These are phyloP conservation scores for Heptranchias perlo DNA, from an alignment of 2,113 vertebrate genomes.

Conservation along the genomic window DNA sequence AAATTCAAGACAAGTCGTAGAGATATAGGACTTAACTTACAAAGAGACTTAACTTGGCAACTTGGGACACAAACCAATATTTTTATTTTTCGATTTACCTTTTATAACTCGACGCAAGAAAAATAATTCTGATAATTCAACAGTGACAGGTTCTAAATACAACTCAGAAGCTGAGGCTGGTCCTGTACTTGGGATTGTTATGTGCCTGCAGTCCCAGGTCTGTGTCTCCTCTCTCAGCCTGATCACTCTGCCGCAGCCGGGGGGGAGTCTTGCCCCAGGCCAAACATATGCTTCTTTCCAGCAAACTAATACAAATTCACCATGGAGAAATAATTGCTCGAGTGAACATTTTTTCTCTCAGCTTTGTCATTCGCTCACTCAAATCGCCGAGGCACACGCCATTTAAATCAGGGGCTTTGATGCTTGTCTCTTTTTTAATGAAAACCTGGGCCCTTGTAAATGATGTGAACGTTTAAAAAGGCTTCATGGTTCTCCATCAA, in stretches of 20 bases:
- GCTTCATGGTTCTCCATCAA: slow-evolving; percentile 55
- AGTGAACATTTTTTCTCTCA: slow-evolving; percentile 94
- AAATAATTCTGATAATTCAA: slow-evolving; percentile 32
- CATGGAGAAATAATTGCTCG: slow-evolving; percentile 99
- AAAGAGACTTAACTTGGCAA: background rate
- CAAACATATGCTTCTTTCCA: slow-evolving; percentile 99
- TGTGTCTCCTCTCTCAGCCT: slow-evolving; percentile 70
- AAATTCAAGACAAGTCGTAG: background rate
- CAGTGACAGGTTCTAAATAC: slow-evolving; percentile 38
- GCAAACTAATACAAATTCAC: slow-evolving; percentile 99
- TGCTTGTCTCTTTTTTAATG: slow-evolving; percentile 76
- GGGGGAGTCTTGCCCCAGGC: slow-evolving; percentile 96
- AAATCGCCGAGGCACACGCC: slow-evolving; percentile 97
- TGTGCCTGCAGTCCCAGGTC: slow-evolving; percentile 46
- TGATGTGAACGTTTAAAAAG: slow-evolving; percentile 65
- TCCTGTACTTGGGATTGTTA: slow-evolving; percentile 35
- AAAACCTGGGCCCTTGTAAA: slow-evolving; percentile 70
- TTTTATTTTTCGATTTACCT: slow-evolving; percentile 1
- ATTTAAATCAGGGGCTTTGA: slow-evolving; percentile 94
- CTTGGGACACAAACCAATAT: background rate
- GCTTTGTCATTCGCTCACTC: slow-evolving; percentile 99
- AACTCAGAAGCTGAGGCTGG: slow-evolving; percentile 37
- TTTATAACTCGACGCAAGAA: slow-evolving; percentile 14
- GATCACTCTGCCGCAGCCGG: slow-evolving; percentile 85
- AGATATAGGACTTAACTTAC: slow-evolving; percentile 18